These are phyloP conservation scores for Machimus atricapillus DNA, from an alignment of 2,888 invertebrate genomes.

Conservation along the genomic window DNA sequence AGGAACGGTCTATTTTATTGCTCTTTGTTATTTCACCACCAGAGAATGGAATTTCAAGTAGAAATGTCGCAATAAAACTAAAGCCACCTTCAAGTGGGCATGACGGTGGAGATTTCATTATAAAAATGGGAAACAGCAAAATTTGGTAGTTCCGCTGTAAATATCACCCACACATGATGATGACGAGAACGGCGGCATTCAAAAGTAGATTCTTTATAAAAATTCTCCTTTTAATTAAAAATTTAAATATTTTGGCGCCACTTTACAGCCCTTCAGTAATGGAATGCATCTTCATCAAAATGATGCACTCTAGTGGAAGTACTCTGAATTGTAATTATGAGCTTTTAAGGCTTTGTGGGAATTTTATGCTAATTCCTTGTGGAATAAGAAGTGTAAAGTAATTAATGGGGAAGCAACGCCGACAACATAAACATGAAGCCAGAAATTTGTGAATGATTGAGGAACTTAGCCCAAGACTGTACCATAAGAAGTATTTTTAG, in stretches of 20 bases:
- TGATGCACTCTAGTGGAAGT: background rate
- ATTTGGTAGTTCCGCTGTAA: background rate
- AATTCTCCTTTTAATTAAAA: background rate
- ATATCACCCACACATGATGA: background rate
- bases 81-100: slow-evolving; percentile 21
- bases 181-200: background rate
- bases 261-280: background rate
- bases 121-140: background rate
- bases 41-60: slow-evolving; percentile 6
- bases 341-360: background rate
- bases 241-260: background rate
- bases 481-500: background rate
- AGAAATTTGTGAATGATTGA: background rate
- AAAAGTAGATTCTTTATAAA: background rate
- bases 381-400: background rate
- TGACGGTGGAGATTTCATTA: slow-evolving; percentile 3
- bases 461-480: background rate
- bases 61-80: slow-evolving; percentile 22
- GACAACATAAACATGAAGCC: background rate
- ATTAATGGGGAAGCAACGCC: background rate
- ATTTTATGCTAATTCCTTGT: background rate
- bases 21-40: background rate
- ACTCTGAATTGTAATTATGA: background rate
- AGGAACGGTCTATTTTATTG: slow-evolving; percentile 1
- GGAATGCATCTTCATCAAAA: background rate